phyloP scores from a whole-genome alignment of 2,113 vertebrate species.

The Hucho hucho region DNA sequence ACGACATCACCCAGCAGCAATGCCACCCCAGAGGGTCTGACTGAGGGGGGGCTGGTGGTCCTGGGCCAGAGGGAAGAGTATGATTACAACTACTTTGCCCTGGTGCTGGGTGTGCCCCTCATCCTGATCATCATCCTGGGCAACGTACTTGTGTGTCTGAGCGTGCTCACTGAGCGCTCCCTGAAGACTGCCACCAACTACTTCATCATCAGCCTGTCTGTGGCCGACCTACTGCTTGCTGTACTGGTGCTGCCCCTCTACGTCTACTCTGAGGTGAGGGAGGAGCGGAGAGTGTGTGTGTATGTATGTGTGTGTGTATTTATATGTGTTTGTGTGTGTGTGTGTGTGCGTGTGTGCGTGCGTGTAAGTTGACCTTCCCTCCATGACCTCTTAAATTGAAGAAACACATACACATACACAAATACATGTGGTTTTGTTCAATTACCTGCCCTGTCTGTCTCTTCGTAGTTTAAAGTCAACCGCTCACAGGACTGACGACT shows the following conservation, averaged over 20 bases:
- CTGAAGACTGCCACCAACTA: constrained; percentile 78
- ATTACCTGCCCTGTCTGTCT: not conserved
- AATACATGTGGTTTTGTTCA: too few species aligned
- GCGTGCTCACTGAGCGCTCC: constrained; percentile 72
- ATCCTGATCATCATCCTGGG: constrained; percentile 74
- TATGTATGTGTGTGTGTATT: not conserved
- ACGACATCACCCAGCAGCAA: constrained; percentile 32
- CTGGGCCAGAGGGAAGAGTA: constrained; percentile 1
- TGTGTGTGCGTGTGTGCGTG: not conserved
- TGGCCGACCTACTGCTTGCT: constrained; percentile 73
- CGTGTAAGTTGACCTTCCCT: not conserved
- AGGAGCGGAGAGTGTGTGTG: not conserved
- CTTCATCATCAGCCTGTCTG: constrained; percentile 76
- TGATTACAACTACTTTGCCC: constrained; percentile 66
- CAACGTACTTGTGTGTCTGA: constrained; percentile 75
- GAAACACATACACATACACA: too few species aligned
- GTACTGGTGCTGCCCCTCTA: constrained; percentile 68
- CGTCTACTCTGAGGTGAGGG: constrained; percentile 72
- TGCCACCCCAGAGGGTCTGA: constrained; percentile 21
- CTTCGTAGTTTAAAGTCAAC: not conserved
- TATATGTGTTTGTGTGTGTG: not conserved
- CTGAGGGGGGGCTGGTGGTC: not conserved
- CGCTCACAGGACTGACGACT: not conserved
- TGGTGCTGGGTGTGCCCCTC: constrained; percentile 67
- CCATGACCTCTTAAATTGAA: too few species aligned